These are phyloP conservation scores for Pseudachorutes palmiensis DNA, from an alignment of 1,140 invertebrate species.

Conservation along the genomic window DNA sequence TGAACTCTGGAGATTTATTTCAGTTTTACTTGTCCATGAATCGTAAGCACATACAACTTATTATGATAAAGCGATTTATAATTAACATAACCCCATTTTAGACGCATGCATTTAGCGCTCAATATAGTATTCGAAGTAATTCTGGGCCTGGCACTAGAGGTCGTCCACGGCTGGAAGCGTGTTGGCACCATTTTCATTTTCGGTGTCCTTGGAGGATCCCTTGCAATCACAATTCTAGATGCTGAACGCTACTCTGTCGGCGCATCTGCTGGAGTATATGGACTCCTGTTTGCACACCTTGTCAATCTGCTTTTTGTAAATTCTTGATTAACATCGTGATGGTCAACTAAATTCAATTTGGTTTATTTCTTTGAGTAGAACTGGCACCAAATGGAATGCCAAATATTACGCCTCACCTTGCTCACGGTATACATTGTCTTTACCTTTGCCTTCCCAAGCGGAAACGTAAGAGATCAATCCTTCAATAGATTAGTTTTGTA, in stretches of 20 bases:
- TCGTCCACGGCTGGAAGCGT: constrained; percentile 22
- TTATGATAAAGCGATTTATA: too few relatives aligned
- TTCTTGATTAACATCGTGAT: background rate
- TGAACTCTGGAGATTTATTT: too few relatives aligned
- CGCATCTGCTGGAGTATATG: constrained; percentile 24
- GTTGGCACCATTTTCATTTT: constrained; percentile 12
- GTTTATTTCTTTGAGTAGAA: background rate
- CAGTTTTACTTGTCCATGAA: too few relatives aligned
- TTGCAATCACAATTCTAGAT: constrained; percentile 4
- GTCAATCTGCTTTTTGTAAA: constrained; percentile 16
- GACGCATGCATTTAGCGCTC: constrained; percentile 7
- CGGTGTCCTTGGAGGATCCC: constrained; percentile 11
- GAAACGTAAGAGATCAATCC: background rate
- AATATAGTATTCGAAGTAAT: constrained; percentile 21
- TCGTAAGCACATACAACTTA: too few relatives aligned
- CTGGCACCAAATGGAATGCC: constrained; percentile 22
- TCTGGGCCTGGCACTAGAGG: constrained; percentile 16
- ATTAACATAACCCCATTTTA: too few relatives aligned
- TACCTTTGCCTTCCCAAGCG: background rate
- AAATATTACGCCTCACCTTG: background rate
- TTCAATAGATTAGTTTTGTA: background rate
- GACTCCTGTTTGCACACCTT: constrained; percentile 19
- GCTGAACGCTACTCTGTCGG: constrained; percentile 10
- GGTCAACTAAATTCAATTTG: background rate
- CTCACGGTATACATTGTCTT: constrained; percentile 12